A percentile compares a stretch with the other conserved stretches of the same genome.
Evolutionary conservation across 2,797 vertebrate species (phyloP).

Genomic region (Periophthalmus magnuspinnatus): DNA sequence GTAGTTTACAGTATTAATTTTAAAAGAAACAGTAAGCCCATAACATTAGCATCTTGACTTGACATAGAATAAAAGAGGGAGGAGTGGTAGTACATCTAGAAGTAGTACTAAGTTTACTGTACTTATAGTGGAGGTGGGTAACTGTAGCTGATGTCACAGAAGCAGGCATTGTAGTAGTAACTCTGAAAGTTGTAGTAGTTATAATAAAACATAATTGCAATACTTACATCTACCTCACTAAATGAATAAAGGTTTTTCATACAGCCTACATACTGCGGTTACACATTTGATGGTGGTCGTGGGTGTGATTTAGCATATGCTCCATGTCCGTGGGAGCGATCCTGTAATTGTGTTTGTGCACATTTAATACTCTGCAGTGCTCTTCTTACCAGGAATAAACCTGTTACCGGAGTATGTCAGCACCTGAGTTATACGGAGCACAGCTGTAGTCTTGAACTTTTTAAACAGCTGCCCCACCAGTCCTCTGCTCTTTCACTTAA

Average conservation of each 20-base stretch:
- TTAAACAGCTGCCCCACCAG: conserved; percentile 12
- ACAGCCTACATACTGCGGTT: background rate
- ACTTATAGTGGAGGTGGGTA: no score
- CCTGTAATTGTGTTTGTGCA: conserved; percentile 22
- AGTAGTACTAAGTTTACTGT: no score
- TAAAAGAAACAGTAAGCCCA: background rate
- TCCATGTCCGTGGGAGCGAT: conserved; percentile 49
- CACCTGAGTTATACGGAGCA: conserved; percentile 24
- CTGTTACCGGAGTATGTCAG: conserved; percentile 19
- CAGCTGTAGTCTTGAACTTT: conserved; percentile 15
- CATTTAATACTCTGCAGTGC: conserved; percentile 35
- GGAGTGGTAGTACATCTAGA: no score
- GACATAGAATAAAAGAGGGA: no score
- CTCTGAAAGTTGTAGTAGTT: background rate
- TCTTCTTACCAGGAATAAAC: conserved; percentile 38
- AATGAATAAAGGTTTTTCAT: background rate
- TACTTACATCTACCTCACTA: background rate
- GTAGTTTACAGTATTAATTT: background rate
- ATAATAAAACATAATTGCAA: background rate
- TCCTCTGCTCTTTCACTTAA: conserved; percentile 10
- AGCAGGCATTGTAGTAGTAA: background rate
- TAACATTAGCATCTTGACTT: background rate
- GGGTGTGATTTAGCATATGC: background rate
- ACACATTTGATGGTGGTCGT: background rate
- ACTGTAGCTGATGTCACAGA: no score